phyloP scores from a whole-genome alignment of 1,140 invertebrate genomes.

The Paraescarpia echinospica region DNA sequence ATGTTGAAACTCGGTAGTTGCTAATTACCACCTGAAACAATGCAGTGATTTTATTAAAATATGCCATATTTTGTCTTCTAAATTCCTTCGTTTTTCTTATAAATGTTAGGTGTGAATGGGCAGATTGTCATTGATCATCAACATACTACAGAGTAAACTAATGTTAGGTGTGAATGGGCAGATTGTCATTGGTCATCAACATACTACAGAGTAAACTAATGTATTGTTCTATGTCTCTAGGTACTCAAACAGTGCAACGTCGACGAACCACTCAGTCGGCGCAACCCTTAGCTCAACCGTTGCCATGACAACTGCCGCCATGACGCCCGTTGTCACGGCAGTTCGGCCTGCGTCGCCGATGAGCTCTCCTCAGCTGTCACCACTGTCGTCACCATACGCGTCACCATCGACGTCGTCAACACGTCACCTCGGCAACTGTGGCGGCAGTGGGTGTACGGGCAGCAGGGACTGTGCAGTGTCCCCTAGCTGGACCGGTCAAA shows the following conservation, averaged over 20 bases:
- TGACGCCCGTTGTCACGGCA: conserved; percentile 15
- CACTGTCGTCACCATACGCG: conserved; percentile 21
- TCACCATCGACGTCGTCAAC: conserved; percentile 27
- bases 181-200: no score
- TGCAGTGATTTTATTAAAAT: no score
- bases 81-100: no score
- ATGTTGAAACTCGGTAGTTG: no score
- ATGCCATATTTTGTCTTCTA: no score
- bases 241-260: background rate
- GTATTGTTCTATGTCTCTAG: no score
- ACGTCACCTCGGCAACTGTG: background rate
- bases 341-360: conserved; percentile 24
- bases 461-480: conserved; percentile 32
- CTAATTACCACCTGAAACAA: no score
- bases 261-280: background rate
- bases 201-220: no score
- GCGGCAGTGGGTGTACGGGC: background rate
- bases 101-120: no score
- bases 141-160: no score
- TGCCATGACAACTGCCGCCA: conserved; percentile 1
- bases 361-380: conserved; percentile 29
- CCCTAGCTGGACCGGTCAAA: conserved; percentile 16
- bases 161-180: no score
- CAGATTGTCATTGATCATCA: no score
- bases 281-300: background rate